phyloP scores from a whole-genome alignment of 2,888 invertebrate genomes.

The Coecobrya sp. region DNA sequence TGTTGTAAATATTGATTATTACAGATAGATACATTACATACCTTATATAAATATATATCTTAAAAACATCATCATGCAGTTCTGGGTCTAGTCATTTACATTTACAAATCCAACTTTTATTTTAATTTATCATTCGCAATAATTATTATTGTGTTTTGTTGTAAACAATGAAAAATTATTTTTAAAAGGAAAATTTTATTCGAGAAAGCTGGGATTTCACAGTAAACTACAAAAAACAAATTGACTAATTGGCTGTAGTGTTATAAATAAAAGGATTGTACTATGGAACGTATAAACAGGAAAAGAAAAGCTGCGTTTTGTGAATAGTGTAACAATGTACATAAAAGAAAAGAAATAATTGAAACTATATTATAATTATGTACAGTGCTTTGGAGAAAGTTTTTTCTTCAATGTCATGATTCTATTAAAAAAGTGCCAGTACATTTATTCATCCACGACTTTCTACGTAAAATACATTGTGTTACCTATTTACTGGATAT shows the following conservation, averaged over 20 bases:
- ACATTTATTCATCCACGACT: background rate
- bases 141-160: slow-evolving; percentile 50
- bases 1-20: slow-evolving; percentile 26
- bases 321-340: slow-evolving; percentile 36
- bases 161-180: slow-evolving; percentile 30
- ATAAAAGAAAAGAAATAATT: background rate
- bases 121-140: slow-evolving; percentile 74
- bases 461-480: background rate
- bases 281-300: slow-evolving; percentile 76
- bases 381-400: slow-evolving; percentile 10
- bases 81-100: slow-evolving; percentile 84
- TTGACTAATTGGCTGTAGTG: slow-evolving; percentile 54
- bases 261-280: slow-evolving; percentile 52
- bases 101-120: slow-evolving; percentile 80
- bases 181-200: background rate
- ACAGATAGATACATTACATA: background rate
- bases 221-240: slow-evolving; percentile 8
- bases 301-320: slow-evolving; percentile 36
- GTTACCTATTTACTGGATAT: slow-evolving; percentile 5
- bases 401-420: background rate
- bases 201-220: background rate
- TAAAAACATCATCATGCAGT: slow-evolving; percentile 80
- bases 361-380: background rate
- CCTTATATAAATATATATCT: slow-evolving; percentile 25
- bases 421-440: slow-evolving; percentile 43